A percentile compares a stretch with the other conserved stretches of the same genome.
These are phyloP conservation scores for Limnodromus scolopaceus DNA, from an alignment of 2,797 vertebrate genomes.

Conservation along the genomic window DNA sequence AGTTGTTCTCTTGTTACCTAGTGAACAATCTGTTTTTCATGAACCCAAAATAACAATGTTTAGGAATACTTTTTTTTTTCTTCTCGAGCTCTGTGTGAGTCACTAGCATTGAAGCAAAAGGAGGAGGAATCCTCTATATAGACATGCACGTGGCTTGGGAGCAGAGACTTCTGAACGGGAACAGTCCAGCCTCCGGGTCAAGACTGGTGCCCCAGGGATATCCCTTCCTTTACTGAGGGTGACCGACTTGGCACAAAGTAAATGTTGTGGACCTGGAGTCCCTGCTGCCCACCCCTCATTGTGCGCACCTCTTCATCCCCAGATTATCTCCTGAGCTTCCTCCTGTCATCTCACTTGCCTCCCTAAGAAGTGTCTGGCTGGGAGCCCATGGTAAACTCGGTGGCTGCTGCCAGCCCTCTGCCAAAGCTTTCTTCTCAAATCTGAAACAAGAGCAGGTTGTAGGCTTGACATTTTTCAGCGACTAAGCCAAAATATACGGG, in stretches of 20 bases:
- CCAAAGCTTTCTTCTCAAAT: conserved; percentile 54
- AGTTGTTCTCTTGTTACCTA: conserved; percentile 59
- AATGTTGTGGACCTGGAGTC: not conserved
- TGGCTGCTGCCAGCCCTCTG: conserved; percentile 44
- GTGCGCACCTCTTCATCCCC: not conserved
- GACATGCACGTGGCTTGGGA: not conserved
- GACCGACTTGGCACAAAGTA: not conserved
- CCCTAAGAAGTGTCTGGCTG: not conserved
- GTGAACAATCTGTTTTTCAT: conserved; percentile 56
- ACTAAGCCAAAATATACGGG: conserved; percentile 20
- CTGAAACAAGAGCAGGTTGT: conserved; percentile 53
- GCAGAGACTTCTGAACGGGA: not conserved
- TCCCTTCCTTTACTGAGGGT: not conserved
- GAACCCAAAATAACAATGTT: conserved; percentile 57
- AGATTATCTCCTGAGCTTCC: not conserved
- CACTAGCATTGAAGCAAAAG: not conserved
- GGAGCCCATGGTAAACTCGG: not conserved
- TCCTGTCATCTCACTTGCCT: conserved; percentile 8
- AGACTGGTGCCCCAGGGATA: not conserved
- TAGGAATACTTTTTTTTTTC: not conserved
- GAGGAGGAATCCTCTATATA: not conserved
- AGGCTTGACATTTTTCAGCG: conserved; percentile 60
- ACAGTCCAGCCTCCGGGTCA: rapidly evolving
- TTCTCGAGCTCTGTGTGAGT: conserved; percentile 9
- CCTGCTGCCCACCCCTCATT: rapidly evolving